Conservation (phyloP, 2,797 vertebrate genomes). For the Chromis chromis region DNA sequence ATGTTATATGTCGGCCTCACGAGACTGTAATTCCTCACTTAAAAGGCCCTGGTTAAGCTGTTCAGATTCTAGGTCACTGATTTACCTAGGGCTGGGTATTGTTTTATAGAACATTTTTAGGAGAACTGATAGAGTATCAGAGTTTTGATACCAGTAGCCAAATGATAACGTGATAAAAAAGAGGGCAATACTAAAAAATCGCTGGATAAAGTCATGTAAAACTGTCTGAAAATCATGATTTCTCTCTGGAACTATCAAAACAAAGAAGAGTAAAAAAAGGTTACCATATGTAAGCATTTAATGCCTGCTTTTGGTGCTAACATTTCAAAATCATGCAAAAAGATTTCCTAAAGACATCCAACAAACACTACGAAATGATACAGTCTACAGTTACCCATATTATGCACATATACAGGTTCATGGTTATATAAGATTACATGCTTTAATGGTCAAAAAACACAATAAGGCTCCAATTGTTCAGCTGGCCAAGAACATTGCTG, state of each 20-base stretch:
- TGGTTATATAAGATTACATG: too few species aligned
- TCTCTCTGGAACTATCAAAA: not conserved
- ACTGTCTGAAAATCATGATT: not conserved
- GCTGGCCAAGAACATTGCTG: too few species aligned
- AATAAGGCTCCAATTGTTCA: too few species aligned
- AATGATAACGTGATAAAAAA: too few species aligned
- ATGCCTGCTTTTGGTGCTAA: not conserved
- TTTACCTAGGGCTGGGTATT: too few species aligned
- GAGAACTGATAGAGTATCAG: too few species aligned
- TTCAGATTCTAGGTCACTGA: not conserved
- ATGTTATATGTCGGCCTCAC: constrained; percentile 1
- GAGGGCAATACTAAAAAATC: not conserved
- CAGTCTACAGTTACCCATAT: too few species aligned
- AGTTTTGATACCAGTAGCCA: not conserved
- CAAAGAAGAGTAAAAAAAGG: not conserved
- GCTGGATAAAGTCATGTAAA: not conserved
- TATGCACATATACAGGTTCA: too few species aligned
- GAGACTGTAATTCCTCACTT: constrained; percentile 3
- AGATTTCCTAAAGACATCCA: not conserved
- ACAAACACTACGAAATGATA: not conserved
- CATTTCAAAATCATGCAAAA: not conserved
- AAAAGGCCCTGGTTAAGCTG: constrained; percentile 2
- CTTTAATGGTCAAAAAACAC: too few species aligned
- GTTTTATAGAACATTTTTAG: too few species aligned
- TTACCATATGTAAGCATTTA: not conserved